phyloP scores from a whole-genome alignment of 1,140 invertebrate genomes.

The Gryllus bimaculatus region DNA sequence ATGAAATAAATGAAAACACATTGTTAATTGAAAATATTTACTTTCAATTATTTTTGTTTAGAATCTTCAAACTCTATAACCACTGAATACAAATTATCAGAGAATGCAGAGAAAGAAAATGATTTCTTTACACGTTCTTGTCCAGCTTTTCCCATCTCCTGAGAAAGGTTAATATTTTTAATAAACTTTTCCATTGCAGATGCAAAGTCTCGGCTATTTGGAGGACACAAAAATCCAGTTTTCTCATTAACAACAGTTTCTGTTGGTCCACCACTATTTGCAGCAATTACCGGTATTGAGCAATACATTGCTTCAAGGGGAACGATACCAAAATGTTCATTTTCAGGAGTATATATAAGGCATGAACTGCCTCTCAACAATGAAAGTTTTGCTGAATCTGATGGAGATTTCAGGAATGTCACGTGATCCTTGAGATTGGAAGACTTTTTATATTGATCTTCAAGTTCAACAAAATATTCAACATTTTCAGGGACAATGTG shows the following conservation, averaged over 20 bases:
- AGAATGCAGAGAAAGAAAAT: constrained; percentile 16
- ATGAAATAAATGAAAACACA: too few species aligned
- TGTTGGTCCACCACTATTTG: constrained; percentile 87
- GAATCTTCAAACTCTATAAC: not conserved
- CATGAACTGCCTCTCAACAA: constrained; percentile 64
- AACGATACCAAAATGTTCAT: constrained; percentile 99
- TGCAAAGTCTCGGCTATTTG: constrained; percentile 60
- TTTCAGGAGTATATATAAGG: constrained; percentile 89
- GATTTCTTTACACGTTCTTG: not conserved
- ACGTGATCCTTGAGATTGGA: constrained; percentile 62
- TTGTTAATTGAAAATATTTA: too few species aligned
- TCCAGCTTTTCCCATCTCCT: constrained; percentile 13
- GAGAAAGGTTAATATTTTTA: not conserved
- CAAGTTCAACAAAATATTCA: constrained; percentile 74
- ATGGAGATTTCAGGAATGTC: constrained; percentile 77
- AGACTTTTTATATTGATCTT: constrained; percentile 33
- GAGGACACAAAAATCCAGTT: constrained; percentile 82
- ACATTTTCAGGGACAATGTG: constrained; percentile 80
- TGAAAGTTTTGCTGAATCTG: constrained; percentile 72
- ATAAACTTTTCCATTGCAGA: constrained; percentile 50
- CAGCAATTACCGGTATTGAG: constrained; percentile 85
- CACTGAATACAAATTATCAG: constrained; percentile 6
- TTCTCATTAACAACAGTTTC: constrained; percentile 84
- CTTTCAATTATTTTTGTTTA: too few species aligned
- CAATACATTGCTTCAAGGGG: constrained; percentile 97